Evolutionary conservation across 2,797 vertebrate species (phyloP).

Genomic region (Poeciliopsis turneri): DNA sequence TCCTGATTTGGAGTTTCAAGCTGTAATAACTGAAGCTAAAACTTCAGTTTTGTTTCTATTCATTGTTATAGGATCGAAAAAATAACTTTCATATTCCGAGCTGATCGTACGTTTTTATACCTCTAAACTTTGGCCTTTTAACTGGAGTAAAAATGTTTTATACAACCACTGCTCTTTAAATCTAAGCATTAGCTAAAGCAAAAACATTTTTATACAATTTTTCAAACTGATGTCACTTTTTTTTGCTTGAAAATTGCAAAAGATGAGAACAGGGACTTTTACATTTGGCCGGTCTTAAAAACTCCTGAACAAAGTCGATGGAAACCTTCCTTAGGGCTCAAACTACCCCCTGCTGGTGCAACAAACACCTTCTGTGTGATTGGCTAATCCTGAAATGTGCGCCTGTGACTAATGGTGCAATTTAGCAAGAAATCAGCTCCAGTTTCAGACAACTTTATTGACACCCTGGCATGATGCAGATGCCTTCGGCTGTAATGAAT

Average conservation of each 20-base stretch:
- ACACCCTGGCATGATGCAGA: constrained; percentile 88
- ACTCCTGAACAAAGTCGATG: background rate
- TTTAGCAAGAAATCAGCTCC: constrained; percentile 99
- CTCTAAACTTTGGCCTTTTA: background rate
- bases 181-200: background rate
- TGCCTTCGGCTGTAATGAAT: constrained; percentile 90
- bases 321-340: background rate
- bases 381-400: constrained; percentile 84
- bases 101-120: background rate
- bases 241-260: background rate
- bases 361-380: constrained; percentile 76
- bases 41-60: too few relatives aligned
- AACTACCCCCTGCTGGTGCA: constrained; percentile 28
- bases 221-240: background rate
- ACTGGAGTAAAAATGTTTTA: background rate
- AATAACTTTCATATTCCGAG: background rate
- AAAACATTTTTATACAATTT: background rate
- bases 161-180: background rate
- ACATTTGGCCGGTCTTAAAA: background rate
- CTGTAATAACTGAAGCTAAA: too few relatives aligned
- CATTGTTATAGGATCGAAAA: background rate
- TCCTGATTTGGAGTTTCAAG: too few relatives aligned
- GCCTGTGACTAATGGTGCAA: constrained; percentile 98
- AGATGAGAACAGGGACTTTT: background rate
- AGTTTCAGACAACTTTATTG: constrained; percentile 91